phyloP scores from a whole-genome alignment of 2,113 vertebrate species.

The Procavia capensis region DNA sequence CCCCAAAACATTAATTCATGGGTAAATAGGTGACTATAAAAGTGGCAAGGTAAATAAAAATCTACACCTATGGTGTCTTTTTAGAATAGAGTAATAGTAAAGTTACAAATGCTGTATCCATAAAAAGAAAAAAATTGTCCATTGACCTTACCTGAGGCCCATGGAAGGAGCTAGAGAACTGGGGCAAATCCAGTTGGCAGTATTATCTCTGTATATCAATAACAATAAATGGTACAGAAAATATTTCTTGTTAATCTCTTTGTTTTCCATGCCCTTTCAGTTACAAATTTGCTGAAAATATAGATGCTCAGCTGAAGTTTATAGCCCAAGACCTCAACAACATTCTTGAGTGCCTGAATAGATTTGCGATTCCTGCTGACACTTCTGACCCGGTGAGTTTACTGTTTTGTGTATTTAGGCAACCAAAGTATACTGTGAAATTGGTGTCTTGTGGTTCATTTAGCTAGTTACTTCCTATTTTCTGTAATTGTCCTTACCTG shows the following conservation, averaged over 20 bases:
- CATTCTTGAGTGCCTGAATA: constrained; percentile 93
- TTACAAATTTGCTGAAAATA: constrained; percentile 95
- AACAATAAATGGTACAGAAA: background rate
- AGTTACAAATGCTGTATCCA: background rate
- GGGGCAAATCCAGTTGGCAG: constrained; percentile 4
- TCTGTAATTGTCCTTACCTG: background rate
- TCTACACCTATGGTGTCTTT: constrained; percentile 37
- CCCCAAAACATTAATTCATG: background rate
- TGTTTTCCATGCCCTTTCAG: constrained; percentile 79
- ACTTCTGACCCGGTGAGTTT: constrained; percentile 90
- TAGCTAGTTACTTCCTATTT: background rate
- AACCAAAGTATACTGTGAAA: constrained; percentile 54
- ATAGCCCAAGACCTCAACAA: constrained; percentile 97
- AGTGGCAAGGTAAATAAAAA: constrained; percentile 47
- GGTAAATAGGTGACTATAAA: constrained; percentile 54
- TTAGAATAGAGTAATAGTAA: constrained; percentile 17
- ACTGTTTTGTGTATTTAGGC: constrained; percentile 37
- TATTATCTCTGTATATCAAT: constrained; percentile 40
- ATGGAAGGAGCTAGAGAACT: background rate
- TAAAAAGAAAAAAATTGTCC: constrained; percentile 28
- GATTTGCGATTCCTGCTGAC: constrained; percentile 89
- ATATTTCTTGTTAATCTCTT: constrained; percentile 55
- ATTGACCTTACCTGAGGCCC: background rate
- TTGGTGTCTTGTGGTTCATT: constrained; percentile 18
- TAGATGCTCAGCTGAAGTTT: constrained; percentile 93